These are phyloP conservation scores for Saturnia pavonia DNA, from an alignment of 2,888 invertebrate genomes.

Conservation along the genomic window DNA sequence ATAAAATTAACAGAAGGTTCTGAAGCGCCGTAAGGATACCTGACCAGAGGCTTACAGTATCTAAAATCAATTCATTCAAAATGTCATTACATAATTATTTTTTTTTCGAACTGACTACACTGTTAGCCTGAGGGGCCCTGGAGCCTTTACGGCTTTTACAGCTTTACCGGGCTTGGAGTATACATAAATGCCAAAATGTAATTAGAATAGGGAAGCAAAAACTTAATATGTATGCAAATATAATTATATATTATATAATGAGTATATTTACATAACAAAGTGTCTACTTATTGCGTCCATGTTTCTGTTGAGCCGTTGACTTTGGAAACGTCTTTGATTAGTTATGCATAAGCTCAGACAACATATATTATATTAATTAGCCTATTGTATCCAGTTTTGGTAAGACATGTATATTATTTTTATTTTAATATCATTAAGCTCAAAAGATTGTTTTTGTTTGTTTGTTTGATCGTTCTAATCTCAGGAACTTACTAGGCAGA, in stretches of 20 bases:
- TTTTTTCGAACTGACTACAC: no score
- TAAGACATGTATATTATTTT: slow-evolving; percentile 37
- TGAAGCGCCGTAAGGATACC: neutral
- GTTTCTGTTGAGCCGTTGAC: slow-evolving; percentile 32
- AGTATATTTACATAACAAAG: slow-evolving; percentile 56
- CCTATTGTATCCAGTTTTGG: slow-evolving; percentile 59
- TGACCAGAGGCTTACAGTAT: neutral
- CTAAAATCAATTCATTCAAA: slow-evolving; percentile 16
- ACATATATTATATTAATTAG: slow-evolving; percentile 60
- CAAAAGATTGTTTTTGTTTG: no score
- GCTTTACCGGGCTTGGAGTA: no score
- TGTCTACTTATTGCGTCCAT: slow-evolving; percentile 40
- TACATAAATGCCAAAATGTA: slow-evolving; percentile 32
- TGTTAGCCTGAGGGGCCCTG: no score
- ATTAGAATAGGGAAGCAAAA: slow-evolving; percentile 37
- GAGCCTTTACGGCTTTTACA: no score
- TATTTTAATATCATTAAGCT: no score
- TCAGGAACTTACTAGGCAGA: no score
- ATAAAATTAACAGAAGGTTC: neutral
- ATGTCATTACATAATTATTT: no score
- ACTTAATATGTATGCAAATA: slow-evolving; percentile 56
- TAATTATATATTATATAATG: no score
- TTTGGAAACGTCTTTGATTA: slow-evolving; percentile 44
- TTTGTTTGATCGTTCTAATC: no score
- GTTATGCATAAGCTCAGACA: slow-evolving; percentile 50